These are phyloP conservation scores for Tympanoctomys barrerae DNA, from an alignment of 2,797 vertebrate species.

Conservation along the genomic window DNA sequence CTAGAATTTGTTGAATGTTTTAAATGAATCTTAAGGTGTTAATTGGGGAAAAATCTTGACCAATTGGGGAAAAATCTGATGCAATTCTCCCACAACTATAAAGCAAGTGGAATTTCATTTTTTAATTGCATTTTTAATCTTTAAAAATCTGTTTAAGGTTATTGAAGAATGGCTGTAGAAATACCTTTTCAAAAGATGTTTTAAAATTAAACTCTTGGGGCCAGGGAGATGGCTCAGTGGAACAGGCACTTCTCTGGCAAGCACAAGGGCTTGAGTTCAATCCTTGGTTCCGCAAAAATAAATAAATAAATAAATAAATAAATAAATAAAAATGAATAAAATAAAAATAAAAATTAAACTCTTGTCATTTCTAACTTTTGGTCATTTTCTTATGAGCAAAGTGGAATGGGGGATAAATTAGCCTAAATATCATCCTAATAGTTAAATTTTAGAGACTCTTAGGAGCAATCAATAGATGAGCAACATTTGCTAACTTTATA, in stretches of 20 bases:
- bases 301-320: too few relatives aligned
- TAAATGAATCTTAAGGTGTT: constrained; percentile 77
- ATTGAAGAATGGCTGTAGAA: constrained; percentile 56
- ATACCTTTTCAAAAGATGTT: constrained; percentile 38
- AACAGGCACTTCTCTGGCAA: too few relatives aligned
- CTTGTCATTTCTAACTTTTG: constrained; percentile 26
- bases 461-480: not conserved
- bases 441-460: constrained; percentile 37
- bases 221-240: too few relatives aligned
- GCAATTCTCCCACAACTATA: constrained; percentile 35
- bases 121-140: constrained; percentile 66
- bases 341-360: constrained; percentile 12
- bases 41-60: constrained; percentile 67
- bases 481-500: constrained; percentile 31
- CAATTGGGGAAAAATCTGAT: constrained; percentile 67
- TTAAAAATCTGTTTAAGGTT: constrained; percentile 61
- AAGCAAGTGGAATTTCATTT: constrained; percentile 69
- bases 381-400: constrained; percentile 53
- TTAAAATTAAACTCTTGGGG: not conserved
- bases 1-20: constrained; percentile 77
- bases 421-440: constrained; percentile 7
- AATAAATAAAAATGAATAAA: too few relatives aligned
- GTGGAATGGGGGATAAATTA: constrained; percentile 4
- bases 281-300: too few relatives aligned
- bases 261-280: too few relatives aligned